Conservation (phyloP, 1,140 invertebrate genomes). For the Calosoma granatense region DNA sequence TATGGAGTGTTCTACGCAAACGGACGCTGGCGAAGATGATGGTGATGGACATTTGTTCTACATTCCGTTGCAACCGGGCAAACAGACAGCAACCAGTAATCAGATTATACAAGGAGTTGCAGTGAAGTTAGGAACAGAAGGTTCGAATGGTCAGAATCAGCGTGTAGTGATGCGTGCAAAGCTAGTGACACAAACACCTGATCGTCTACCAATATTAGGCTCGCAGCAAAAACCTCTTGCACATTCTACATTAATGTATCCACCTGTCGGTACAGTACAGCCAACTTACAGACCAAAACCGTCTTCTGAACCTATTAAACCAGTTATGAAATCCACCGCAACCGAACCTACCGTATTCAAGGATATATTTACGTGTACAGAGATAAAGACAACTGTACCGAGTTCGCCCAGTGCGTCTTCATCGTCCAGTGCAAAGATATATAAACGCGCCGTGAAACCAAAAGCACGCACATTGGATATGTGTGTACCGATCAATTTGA, state of each 20-base stretch:
- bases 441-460: conserved; percentile 23
- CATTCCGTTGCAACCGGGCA: conserved; percentile 49
- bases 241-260: conserved; percentile 35
- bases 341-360: not conserved
- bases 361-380: not conserved
- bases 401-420: conserved; percentile 34
- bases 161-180: conserved; percentile 55
- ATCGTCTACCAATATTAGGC: conserved; percentile 28
- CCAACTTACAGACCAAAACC: conserved; percentile 33
- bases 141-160: conserved; percentile 48
- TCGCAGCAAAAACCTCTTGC: conserved; percentile 21
- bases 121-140: conserved; percentile 50
- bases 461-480: conserved; percentile 27
- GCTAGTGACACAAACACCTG: conserved; percentile 51
- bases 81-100: conserved; percentile 34
- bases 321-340: conserved; percentile 11
- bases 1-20: conserved; percentile 43
- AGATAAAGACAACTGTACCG: conserved; percentile 28
- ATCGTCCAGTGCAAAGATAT: conserved; percentile 31
- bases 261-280: conserved; percentile 46
- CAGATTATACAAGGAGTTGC: conserved; percentile 55
- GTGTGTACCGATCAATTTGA: conserved; percentile 39
- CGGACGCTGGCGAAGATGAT: conserved; percentile 37
- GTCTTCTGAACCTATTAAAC: conserved; percentile 16
- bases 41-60: conserved; percentile 53